These are phyloP conservation scores for Agrotis puta DNA, from an alignment of 2,888 invertebrate species.

Conservation along the genomic window DNA sequence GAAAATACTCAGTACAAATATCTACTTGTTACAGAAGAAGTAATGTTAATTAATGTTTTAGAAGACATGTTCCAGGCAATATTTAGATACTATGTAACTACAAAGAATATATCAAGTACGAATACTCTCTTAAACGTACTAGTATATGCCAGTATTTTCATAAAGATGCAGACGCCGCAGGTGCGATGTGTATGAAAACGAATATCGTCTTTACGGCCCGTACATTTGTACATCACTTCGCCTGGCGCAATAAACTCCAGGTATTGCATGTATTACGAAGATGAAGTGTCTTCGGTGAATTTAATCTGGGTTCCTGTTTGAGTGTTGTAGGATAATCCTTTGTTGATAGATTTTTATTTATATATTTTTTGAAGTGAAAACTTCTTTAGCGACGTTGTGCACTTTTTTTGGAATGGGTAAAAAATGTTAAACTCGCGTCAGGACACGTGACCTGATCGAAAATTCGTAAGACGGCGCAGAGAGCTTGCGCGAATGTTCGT, in stretches of 20 bases:
- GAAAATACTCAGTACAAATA: too few relatives aligned
- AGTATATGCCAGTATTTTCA: constrained; percentile 49
- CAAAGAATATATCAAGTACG: background rate
- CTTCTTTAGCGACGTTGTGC: too few relatives aligned
- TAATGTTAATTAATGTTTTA: too few relatives aligned
- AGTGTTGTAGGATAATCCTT: constrained; percentile 3
- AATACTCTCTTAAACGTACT: background rate
- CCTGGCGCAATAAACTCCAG: constrained; percentile 64
- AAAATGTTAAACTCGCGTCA: too few relatives aligned
- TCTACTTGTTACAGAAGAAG: too few relatives aligned
- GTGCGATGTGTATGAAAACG: constrained; percentile 54
- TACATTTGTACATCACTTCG: constrained; percentile 61
- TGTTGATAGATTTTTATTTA: background rate
- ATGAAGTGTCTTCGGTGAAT: constrained; percentile 31
- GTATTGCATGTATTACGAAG: constrained; percentile 50
- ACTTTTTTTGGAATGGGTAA: too few relatives aligned
- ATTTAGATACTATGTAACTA: background rate
- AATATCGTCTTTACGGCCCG: constrained; percentile 59
- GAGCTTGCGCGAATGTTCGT: too few relatives aligned
- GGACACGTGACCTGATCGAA: too few relatives aligned
- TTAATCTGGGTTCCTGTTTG: constrained; percentile 11
- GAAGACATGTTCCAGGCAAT: too few relatives aligned
- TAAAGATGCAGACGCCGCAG: constrained; percentile 57
- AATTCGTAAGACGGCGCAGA: too few relatives aligned
- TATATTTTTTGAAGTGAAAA: too few relatives aligned